A percentile compares a stretch with the other conserved stretches of the same genome.
phyloP scores from a whole-genome alignment of 2,797 vertebrate species.

The Galago senegalensis region DNA sequence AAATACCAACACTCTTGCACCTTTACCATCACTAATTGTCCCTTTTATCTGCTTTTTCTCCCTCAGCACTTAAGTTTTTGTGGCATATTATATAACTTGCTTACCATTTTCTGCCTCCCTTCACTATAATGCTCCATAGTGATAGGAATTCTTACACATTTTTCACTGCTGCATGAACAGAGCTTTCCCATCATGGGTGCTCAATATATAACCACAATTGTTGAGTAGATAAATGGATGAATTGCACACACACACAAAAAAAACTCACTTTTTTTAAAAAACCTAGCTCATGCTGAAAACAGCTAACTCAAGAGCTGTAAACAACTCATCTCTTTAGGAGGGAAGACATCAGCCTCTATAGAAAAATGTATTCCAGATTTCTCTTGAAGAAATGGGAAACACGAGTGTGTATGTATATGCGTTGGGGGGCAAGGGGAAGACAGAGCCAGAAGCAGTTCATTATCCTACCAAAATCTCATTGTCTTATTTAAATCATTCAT shows the following conservation, averaged over 20 bases:
- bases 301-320: not conserved
- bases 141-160: not conserved
- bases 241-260: not conserved
- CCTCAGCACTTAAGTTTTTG: not conserved
- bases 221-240: not conserved
- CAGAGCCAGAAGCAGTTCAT: not conserved
- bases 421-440: rapidly evolving
- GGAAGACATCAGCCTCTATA: not conserved
- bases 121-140: not conserved
- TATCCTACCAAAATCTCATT: not conserved
- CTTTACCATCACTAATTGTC: not conserved
- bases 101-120: not conserved
- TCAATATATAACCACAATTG: not conserved
- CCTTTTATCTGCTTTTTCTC: not conserved
- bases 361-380: conserved; percentile 10
- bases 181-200: not conserved
- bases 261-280: not conserved
- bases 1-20: not conserved
- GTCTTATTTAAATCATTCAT: conserved; percentile 47
- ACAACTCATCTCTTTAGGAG: not conserved
- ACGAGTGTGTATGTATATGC: not conserved
- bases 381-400: not conserved
- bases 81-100: not conserved
- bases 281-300: not conserved
- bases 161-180: not conserved